Base-by-base conservation (phyloP, 2,113 vertebrate genomes). In the Panthera leo region DNA sequence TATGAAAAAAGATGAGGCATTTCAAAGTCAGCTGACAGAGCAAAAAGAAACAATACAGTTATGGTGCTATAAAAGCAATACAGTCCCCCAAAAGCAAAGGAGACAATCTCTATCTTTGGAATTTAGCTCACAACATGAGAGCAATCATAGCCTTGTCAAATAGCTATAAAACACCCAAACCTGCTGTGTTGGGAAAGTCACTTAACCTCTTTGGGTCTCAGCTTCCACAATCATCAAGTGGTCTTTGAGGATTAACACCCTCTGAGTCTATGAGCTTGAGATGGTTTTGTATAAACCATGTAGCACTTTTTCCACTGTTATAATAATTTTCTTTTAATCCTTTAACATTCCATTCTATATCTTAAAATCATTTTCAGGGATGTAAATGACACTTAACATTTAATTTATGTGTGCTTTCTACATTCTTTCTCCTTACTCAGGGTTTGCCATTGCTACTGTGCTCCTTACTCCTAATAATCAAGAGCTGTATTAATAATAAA, bases 71-170 rank as follows among this genome's bases (percentile, higher is more conserved):
- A 82, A 97, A 76, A 95, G 67, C 67, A 75, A 78, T 70, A 84
- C 29, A 95, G 86, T 67, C 34, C 45, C 86, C 82, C 78, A 31
- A 48, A 96, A 96, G 89, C 71, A 75, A 96, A 96, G 65, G 65
- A 85, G 58, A 85, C 93, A 63, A 73, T 90, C 85, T 95, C 89
- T 84, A 70, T 82, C 93, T 95, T 95, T 73, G 42, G 92, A 96
- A 96, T 85, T 84, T 89, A 84, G 95, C 75, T 98, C 97, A 89
- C 97, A 94, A 97, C 97, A 95, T 63, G 94, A 96, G 63, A 79
- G 89, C 97, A 97, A 97, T 98, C 97, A 96, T 0, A 79, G 94
- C 63, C 78, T 90, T 83, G 96, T 87, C 92, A 87, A 91, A 96
- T 7, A 93, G 91, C 95, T 67, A 91, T 82, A 93, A 94, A 96